A percentile compares a stretch with the other conserved stretches of the same genome.
phyloP scores from a whole-genome alignment of 2,888 invertebrate genomes.

The Nebria brevicollis region DNA sequence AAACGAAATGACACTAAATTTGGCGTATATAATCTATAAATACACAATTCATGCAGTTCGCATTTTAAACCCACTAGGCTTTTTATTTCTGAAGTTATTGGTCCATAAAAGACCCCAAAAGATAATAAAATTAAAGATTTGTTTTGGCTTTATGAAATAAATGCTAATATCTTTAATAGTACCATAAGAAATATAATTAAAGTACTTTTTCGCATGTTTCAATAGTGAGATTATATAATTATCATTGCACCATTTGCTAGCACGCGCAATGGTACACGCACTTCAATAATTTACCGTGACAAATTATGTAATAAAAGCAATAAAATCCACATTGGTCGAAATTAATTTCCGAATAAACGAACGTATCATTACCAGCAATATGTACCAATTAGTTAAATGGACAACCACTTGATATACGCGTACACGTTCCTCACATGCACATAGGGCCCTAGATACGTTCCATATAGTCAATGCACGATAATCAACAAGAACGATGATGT shows the following conservation, averaged over 20 bases:
- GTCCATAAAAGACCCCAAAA: no score
- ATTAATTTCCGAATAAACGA: slow-evolving; percentile 3
- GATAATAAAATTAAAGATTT: no score
- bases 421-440: background rate
- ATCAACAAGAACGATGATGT: slow-evolving; percentile 20
- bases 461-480: background rate
- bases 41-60: no score
- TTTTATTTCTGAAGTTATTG: no score
- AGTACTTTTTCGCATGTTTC: background rate
- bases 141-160: no score
- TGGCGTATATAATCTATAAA: no score
- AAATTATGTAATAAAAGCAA: background rate
- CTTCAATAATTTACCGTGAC: background rate
- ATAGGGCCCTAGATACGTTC: background rate
- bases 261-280: background rate
- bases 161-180: background rate
- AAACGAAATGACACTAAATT: no score
- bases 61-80: no score
- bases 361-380: slow-evolving; percentile 8
- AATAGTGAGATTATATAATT: background rate
- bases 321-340: slow-evolving; percentile 8
- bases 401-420: slow-evolving; percentile 1
- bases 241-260: background rate
- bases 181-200: background rate
- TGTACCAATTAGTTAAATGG: slow-evolving; percentile 12